Percentiles rank a stretch among this genome's conserved stretches.
Conservation (phyloP, 2,797 vertebrate species). For the Catharus ustulatus region DNA sequence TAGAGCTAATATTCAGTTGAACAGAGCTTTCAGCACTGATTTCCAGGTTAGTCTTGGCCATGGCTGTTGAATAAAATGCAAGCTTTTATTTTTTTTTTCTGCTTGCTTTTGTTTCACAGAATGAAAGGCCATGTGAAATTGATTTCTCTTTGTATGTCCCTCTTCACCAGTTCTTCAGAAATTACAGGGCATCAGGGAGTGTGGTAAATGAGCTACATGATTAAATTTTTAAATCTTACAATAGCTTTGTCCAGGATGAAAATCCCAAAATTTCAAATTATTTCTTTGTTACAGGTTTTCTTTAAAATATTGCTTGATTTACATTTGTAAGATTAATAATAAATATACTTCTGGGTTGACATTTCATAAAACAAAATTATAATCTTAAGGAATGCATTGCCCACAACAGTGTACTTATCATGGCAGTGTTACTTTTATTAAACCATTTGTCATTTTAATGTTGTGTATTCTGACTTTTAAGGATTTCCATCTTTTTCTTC, state of each 20-base stretch:
- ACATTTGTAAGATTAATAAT: constrained; percentile 47
- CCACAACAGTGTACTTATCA: constrained; percentile 33
- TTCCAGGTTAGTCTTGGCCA: not conserved
- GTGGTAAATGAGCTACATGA: constrained; percentile 51
- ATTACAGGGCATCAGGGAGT: constrained; percentile 41
- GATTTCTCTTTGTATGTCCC: constrained; percentile 46
- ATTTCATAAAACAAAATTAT: constrained; percentile 48
- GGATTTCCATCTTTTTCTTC: constrained; percentile 47
- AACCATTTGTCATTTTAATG: constrained; percentile 43
- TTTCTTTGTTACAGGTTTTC: constrained; percentile 32
- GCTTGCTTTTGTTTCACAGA: not conserved
- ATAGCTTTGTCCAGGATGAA: constrained; percentile 23
- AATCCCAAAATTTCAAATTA: constrained; percentile 24
- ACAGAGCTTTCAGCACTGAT: not conserved
- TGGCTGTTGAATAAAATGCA: not conserved
- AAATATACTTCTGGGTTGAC: constrained; percentile 29
- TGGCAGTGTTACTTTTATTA: constrained; percentile 53
- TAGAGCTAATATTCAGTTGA: not conserved
- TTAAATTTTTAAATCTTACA: constrained; percentile 62
- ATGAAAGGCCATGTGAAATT: constrained; percentile 33
- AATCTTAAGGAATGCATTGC: constrained; percentile 33
- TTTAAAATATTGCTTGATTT: constrained; percentile 55
- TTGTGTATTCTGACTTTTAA: constrained; percentile 26
- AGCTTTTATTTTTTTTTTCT: not conserved
- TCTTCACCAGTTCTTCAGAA: constrained; percentile 31